Conservation (phyloP, 2,113 vertebrate species). For the Macquaria australasica region DNA sequence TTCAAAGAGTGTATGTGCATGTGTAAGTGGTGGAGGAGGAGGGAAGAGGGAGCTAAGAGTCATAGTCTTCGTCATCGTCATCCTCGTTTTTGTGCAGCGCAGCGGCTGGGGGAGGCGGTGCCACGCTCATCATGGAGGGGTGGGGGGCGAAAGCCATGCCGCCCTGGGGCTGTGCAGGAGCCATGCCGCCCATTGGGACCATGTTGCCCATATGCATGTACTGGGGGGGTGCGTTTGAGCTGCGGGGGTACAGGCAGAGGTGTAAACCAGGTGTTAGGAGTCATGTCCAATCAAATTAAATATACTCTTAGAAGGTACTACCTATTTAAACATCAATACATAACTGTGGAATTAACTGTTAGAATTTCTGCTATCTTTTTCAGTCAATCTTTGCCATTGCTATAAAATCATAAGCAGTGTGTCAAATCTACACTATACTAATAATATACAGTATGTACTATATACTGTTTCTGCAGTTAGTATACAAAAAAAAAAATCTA, state of each 20-base stretch:
- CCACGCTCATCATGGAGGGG: conserved; percentile 74
- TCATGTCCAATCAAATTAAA: neutral
- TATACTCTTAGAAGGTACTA: too few relatives aligned
- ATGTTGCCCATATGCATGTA: conserved; percentile 75
- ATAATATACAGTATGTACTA: neutral
- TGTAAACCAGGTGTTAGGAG: neutral
- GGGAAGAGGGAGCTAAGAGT: conserved; percentile 86
- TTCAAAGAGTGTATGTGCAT: conserved; percentile 8
- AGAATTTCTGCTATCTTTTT: neutral
- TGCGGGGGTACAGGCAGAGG: conserved; percentile 33
- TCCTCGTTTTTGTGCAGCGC: conserved; percentile 76
- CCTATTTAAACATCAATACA: neutral
- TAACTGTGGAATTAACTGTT: too few relatives aligned
- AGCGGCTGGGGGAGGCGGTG: conserved; percentile 67
- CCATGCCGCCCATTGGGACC: conserved; percentile 61
- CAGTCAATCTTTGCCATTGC: neutral
- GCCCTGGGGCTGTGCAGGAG: conserved; percentile 75
- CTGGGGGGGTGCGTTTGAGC: conserved; percentile 70
- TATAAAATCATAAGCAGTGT: neutral
- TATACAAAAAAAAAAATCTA: too few relatives aligned
- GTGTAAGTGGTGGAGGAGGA: neutral
- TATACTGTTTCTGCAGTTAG: too few relatives aligned
- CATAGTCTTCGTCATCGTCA: conserved; percentile 90
- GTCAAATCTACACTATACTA: neutral
- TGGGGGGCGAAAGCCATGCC: conserved; percentile 77